These are phyloP conservation scores for Spodoptera litura DNA, from an alignment of 1,140 invertebrate genomes.

Conservation along the genomic window DNA sequence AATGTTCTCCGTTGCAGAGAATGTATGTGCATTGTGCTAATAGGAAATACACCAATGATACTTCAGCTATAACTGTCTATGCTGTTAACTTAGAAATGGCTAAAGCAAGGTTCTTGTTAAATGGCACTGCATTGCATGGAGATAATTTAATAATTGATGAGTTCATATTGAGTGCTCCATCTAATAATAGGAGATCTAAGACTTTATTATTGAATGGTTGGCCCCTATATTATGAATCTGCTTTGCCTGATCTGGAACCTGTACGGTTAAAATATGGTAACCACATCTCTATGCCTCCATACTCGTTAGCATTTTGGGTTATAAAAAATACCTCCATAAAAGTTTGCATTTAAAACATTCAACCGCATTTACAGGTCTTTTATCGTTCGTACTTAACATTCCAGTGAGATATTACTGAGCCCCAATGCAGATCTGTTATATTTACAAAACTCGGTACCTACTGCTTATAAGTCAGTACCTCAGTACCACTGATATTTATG, in stretches of 20 bases:
- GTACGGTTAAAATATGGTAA: conserved; percentile 75
- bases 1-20: conserved; percentile 81
- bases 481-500: no score
- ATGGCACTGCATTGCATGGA: conserved; percentile 77
- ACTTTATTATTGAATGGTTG: conserved; percentile 87
- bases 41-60: conserved; percentile 77
- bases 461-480: neutral
- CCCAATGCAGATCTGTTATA: conserved; percentile 12
- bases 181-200: conserved; percentile 83
- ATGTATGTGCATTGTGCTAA: conserved; percentile 89
- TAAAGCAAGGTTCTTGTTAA: conserved; percentile 76
- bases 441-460: neutral
- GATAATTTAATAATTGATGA: conserved; percentile 76
- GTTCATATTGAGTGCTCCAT: conserved; percentile 78
- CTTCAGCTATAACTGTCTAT: conserved; percentile 86
- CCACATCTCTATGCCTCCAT: conserved; percentile 85
- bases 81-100: conserved; percentile 87
- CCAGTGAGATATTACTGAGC: conserved; percentile 21
- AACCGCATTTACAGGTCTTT: neutral
- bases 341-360: conserved; percentile 63
- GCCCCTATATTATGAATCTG: conserved; percentile 82
- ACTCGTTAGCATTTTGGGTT: conserved; percentile 88
- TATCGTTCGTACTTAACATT: conserved; percentile 36
- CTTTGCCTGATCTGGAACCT: conserved; percentile 86
- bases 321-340: conserved; percentile 83